Evolutionary conservation across 2,113 vertebrate genomes (phyloP).

Genomic region (Oceanites oceanicus): DNA sequence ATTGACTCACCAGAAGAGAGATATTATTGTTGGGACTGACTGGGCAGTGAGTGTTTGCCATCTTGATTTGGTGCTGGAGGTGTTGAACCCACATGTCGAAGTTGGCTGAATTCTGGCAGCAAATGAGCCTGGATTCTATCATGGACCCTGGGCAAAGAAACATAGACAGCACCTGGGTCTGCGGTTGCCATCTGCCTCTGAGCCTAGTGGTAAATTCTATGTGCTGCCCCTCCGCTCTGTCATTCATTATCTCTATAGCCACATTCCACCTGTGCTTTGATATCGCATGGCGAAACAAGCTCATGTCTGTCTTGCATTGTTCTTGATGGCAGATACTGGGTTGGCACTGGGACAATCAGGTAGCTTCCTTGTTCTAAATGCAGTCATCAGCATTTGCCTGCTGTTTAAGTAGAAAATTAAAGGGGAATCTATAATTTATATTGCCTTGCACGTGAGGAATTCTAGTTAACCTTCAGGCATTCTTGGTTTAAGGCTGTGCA

Average conservation of each 20-base stretch:
- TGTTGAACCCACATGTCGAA: conserved; percentile 71
- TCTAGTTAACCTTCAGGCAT: neutral
- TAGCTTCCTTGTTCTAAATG: neutral
- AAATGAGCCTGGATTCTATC: conserved; percentile 77
- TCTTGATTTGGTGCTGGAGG: conserved; percentile 71
- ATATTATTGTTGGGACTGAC: conserved; percentile 70
- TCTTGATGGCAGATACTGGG: neutral
- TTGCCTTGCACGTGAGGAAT: neutral
- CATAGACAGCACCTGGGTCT: neutral
- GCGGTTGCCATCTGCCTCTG: neutral
- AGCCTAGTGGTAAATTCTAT: neutral
- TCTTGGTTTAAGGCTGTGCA: neutral
- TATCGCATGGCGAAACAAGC: neutral
- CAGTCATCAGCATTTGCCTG: neutral
- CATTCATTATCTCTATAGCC: neutral
- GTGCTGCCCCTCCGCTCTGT: neutral
- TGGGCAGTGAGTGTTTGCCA: conserved; percentile 56
- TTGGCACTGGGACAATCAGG: neutral
- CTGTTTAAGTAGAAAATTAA: neutral
- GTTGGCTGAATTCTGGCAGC: conserved; percentile 70
- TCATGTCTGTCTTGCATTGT: accelerated
- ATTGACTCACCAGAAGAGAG: conserved; percentile 74
- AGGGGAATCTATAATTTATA: neutral
- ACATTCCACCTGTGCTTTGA: neutral
- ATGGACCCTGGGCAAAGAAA: conserved; percentile 70